A percentile compares a stretch with the other conserved stretches of the same genome.
phyloP scores from a whole-genome alignment of 2,888 invertebrate genomes.

The Choreutis nemorana region DNA sequence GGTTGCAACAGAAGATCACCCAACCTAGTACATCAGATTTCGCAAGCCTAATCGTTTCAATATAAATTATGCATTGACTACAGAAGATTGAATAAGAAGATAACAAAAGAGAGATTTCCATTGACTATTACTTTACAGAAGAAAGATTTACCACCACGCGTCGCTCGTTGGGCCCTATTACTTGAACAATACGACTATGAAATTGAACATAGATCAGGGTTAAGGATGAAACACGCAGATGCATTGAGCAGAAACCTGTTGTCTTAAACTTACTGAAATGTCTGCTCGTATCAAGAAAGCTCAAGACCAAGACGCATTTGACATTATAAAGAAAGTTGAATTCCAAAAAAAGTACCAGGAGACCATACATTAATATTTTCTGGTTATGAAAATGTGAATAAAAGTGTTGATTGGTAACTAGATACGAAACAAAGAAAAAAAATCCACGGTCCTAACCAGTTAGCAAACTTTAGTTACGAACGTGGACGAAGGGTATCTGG shows the following conservation, averaged over 20 bases:
- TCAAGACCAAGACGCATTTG: conserved; percentile 3
- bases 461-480: too few relatives aligned
- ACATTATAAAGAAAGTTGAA: too few relatives aligned
- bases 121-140: conserved; percentile 14
- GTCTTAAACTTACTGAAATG: background rate
- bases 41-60: conserved; percentile 1
- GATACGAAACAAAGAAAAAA: too few relatives aligned
- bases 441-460: too few relatives aligned
- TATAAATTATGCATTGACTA: conserved; percentile 4
- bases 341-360: too few relatives aligned
- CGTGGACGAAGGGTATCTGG: too few relatives aligned
- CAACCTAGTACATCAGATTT: conserved; percentile 1
- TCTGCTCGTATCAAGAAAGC: background rate
- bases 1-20: conserved; percentile 1
- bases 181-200: conserved; percentile 16
- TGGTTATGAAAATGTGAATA: too few relatives aligned
- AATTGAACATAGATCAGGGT: conserved; percentile 15
- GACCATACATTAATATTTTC: too few relatives aligned
- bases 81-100: conserved; percentile 2
- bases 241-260: conserved; percentile 2
- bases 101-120: conserved; percentile 3
- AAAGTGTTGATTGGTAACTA: too few relatives aligned
- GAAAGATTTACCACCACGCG: conserved; percentile 12
- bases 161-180: conserved; percentile 17
- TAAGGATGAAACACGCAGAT: conserved; percentile 12